Evolutionary conservation across 1,140 invertebrate genomes (phyloP).

Genomic region (Ridgeia piscesae): DNA sequence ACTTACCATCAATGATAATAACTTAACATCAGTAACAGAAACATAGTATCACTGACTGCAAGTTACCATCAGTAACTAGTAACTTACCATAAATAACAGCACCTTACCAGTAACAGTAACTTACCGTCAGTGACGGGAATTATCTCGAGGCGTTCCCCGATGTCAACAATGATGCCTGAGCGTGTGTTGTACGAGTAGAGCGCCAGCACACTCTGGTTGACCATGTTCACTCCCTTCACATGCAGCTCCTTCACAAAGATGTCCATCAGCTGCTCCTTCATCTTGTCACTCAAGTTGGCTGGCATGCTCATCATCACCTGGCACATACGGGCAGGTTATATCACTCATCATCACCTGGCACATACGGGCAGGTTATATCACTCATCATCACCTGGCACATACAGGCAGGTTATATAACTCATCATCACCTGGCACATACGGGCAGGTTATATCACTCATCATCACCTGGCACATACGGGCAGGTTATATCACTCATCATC

Average conservation of each 20-base stretch:
- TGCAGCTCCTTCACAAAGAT: constrained; percentile 57
- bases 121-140: constrained; percentile 67
- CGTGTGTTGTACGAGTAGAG: constrained; percentile 68
- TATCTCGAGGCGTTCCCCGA: constrained; percentile 68
- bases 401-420: not conserved
- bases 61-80: not conserved
- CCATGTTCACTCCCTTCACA: constrained; percentile 62
- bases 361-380: not conserved
- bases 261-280: constrained; percentile 56
- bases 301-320: constrained; percentile 61
- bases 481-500: too few species aligned
- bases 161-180: constrained; percentile 68
- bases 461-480: too few species aligned
- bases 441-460: too few species aligned
- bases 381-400: not conserved
- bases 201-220: constrained; percentile 65
- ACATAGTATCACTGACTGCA: not conserved
- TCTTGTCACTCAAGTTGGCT: constrained; percentile 56
- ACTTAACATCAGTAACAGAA: too few species aligned
- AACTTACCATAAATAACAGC: too few species aligned
- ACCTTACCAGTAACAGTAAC: constrained; percentile 22
- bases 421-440: too few species aligned
- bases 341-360: constrained; percentile 56
- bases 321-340: not conserved
- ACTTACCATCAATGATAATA: not conserved